Evolutionary conservation across 2,888 invertebrate species (phyloP), one percentile per base, ranked within the genome.

Genomic region (Silvanus unidentatus): DNA sequence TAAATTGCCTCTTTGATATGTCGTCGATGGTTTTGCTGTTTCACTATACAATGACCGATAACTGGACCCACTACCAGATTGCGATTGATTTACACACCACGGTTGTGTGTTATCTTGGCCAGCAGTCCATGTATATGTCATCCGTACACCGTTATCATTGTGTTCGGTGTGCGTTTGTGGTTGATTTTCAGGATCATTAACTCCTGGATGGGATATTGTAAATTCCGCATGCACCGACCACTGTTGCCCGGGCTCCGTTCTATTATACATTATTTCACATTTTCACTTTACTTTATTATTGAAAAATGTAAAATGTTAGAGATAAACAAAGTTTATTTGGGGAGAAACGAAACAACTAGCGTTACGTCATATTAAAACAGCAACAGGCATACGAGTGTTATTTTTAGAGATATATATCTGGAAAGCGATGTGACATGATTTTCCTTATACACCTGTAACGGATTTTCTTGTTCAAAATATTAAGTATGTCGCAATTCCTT

Each of bases 151-250:
- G 66, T 71, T 76, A 65, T 71, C 71, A 49, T 64, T 69, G 40
- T 70, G 66, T 52, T 71, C 72, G 16, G 71, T 70, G 43, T 60
- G 65, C 1, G 72, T 68, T 54, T 64, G 54, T 38, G 57, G 74
- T 57, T 48, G 66, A 58, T 61, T 73, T 32, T 60, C 68, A 2
- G 74, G 71, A 54, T 74, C 72, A 36, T 59, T 55, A 53, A 58
- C 51, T 22, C 67, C 58, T 55, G 70, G 70, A 48, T 79, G 81
- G 32, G 78, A 77, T 41, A 80, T 77, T 9, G 80, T 82, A 49
- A 84, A 74, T 60, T 84, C 83, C 43, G 81, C 88, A 65, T 76
- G 82, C 57, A 84, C 79, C 29, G 80, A 77, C 82, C 83, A 84
- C 51, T 79, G 79, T 15, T 76, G 74, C 3, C 10, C 15, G 5